Conservation (phyloP, 2,113 vertebrate species). For the Hippoglossus stenolepis region DNA sequence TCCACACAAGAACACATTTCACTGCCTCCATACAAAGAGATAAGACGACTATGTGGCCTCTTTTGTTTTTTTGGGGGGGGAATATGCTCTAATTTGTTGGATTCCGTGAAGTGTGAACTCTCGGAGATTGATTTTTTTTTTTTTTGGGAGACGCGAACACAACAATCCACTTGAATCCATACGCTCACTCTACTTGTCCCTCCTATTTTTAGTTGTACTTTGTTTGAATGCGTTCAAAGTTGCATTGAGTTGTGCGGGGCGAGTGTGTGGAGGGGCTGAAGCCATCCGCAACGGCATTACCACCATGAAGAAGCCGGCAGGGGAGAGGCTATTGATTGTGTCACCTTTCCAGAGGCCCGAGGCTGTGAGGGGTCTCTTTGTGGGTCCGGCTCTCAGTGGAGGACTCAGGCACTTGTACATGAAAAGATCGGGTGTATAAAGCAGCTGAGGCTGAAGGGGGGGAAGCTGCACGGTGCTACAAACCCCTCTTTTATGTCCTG, state of each 20-base stretch:
- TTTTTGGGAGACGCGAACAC: conserved; percentile 10
- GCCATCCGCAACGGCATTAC: conserved; percentile 11
- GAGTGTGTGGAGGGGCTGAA: too few species aligned
- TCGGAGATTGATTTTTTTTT: conserved; percentile 32
- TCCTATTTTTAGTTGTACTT: conserved; percentile 35
- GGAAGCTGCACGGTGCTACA: conserved; percentile 34
- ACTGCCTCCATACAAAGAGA: conserved; percentile 1
- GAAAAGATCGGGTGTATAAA: conserved; percentile 67
- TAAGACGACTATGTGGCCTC: not conserved
- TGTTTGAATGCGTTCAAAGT: conserved; percentile 49
- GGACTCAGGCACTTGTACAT: conserved; percentile 68
- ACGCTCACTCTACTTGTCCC: conserved; percentile 25
- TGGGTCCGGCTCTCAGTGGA: conserved; percentile 63
- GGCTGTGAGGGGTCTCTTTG: conserved; percentile 73
- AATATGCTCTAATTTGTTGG: conserved; percentile 27
- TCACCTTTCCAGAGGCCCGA: conserved; percentile 68
- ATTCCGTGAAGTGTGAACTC: conserved; percentile 31
- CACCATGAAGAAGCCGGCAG: conserved; percentile 42
- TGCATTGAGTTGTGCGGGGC: conserved; percentile 25
- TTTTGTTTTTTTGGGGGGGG: conserved; percentile 6
- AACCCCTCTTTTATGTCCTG: conserved; percentile 61
- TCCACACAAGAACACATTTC: conserved; percentile 6
- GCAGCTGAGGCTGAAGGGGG: conserved; percentile 64
- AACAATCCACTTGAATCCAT: conserved; percentile 38
- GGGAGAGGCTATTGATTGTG: conserved; percentile 72